Evolutionary conservation across 1,140 invertebrate species (phyloP).

Genomic region (Calliopsis andreniformis): DNA sequence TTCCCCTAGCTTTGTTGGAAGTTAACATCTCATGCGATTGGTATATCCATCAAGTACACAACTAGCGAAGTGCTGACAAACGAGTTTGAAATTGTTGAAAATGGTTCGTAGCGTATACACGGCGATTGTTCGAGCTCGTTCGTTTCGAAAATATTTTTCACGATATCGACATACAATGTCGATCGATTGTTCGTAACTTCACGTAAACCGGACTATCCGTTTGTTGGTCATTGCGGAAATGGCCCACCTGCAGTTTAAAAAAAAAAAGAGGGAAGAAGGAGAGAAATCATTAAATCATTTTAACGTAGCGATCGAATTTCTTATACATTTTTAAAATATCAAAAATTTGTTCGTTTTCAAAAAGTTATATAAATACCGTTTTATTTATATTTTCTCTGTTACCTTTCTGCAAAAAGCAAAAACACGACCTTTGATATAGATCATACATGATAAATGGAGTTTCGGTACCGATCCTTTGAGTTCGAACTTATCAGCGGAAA

Average conservation of each 20-base stretch:
- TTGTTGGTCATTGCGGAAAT: conserved; percentile 19
- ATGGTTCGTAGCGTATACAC: conserved; percentile 43
- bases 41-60: conserved; percentile 48
- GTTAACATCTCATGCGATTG: conserved; percentile 55
- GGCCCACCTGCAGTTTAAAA: background rate
- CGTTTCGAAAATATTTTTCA: conserved; percentile 54
- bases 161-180: conserved; percentile 27
- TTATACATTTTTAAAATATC: no score
- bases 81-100: conserved; percentile 56
- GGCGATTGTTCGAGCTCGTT: conserved; percentile 36
- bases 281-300: no score
- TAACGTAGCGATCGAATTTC: no score
- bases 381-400: no score
- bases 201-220: background rate
- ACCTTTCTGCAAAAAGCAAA: no score
- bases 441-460: no score
- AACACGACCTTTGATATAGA: no score
- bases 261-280: conserved; percentile 5
- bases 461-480: no score
- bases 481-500: no score
- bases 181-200: background rate
- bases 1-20: conserved; percentile 48
- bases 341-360: no score
- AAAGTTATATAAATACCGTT: no score
- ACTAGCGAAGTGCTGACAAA: conserved; percentile 53